Evolutionary conservation across 2,797 vertebrate species (phyloP), one percentile per base, ranked within the genome.

Genomic region (Arctocebus calabarensis): DNA sequence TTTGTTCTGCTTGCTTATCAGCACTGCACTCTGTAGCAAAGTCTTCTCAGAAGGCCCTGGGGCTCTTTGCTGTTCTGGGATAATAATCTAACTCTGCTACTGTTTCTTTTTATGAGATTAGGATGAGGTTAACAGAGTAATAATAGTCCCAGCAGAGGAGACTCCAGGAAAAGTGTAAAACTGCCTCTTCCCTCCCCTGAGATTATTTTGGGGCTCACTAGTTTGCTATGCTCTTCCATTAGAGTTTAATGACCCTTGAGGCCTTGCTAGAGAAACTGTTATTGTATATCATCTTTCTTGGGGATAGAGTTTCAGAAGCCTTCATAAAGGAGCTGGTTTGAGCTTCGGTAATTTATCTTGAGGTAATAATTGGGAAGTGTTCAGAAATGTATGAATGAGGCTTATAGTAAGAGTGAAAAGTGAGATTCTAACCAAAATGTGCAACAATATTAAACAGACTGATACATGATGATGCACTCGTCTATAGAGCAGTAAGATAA

Each of bases 1-100:
- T 66, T 32, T 45, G 43, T 9, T 52, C 13, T 88, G 13, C 32
- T 78, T 86, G 85, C 70, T 52, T 34, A 37, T 55, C 4, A 16
- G 17, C 0, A 1, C 1, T 29, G 27, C 11, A 17, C 45, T 6
- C 1, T 1, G 27, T 0, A 23, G 16, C 45, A n/a, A 22, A 0
- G 7, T 20, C 8, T 84, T 77, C 52, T 64, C 34, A n/a, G 71
- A 4, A 12, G 64, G 14, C 40, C 34, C 32, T 2, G 3, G 64
- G 77, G 77, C 29, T 64, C 45, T 45, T 22, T 23, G 2, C 13
- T 29, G 19, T 62, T 81, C 55, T 20, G 61, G 23, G 32, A 88
- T 75, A 73, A 43, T 34, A 37, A 79, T 59, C 59, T 84, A 23
- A 52, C 27, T 78, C 45, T 59, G 43, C 34, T 22, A 9, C 64